Percentiles rank a stretch among this genome's conserved stretches.
phyloP scores from a whole-genome alignment of 2,888 invertebrate genomes.

The Bedellia somnulentella region DNA sequence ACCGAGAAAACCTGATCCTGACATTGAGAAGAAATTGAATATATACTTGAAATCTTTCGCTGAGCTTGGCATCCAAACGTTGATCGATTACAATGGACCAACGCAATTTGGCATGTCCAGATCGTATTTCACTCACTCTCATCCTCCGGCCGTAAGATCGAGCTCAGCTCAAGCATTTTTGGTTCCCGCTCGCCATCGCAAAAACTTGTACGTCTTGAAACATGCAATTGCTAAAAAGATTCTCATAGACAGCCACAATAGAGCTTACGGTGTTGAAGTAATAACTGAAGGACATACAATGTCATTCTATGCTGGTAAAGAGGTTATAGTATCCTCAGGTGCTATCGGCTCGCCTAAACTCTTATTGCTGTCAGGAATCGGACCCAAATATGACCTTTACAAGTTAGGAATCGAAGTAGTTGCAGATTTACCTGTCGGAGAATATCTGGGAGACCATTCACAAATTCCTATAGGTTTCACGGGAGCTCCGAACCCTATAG shows the following conservation, averaged over 20 bases:
- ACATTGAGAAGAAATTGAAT: slow-evolving; percentile 23
- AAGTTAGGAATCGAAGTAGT: not conserved
- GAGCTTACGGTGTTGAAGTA: slow-evolving; percentile 4
- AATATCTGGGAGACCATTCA: slow-evolving; percentile 1
- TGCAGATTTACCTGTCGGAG: slow-evolving; percentile 2
- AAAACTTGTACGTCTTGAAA: slow-evolving; percentile 17
- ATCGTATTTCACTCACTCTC: not conserved
- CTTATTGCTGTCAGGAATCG: slow-evolving; percentile 1
- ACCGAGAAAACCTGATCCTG: not conserved
- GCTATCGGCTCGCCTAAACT: not conserved
- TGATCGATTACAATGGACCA: slow-evolving; percentile 47
- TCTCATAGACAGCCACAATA: slow-evolving; percentile 11
- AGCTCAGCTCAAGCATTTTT: slow-evolving; percentile 17
- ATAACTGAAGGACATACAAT: not conserved
- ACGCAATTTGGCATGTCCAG: slow-evolving; percentile 51
- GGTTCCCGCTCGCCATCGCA: slow-evolving; percentile 13
- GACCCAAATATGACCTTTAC: not conserved
- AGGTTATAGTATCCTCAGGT: slow-evolving; percentile 1
- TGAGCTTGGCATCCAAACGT: slow-evolving; percentile 36
- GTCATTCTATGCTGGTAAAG: slow-evolving; percentile 1
- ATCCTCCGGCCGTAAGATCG: slow-evolving; percentile 3
- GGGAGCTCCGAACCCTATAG: not conserved
- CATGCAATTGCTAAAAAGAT: slow-evolving; percentile 16
- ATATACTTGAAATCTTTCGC: slow-evolving; percentile 40
- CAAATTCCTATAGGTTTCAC: not conserved